Evolutionary conservation across 2,888 invertebrate species (phyloP), one percentile per base, ranked within the genome.

Genomic region (Amphiduros pacificus): DNA sequence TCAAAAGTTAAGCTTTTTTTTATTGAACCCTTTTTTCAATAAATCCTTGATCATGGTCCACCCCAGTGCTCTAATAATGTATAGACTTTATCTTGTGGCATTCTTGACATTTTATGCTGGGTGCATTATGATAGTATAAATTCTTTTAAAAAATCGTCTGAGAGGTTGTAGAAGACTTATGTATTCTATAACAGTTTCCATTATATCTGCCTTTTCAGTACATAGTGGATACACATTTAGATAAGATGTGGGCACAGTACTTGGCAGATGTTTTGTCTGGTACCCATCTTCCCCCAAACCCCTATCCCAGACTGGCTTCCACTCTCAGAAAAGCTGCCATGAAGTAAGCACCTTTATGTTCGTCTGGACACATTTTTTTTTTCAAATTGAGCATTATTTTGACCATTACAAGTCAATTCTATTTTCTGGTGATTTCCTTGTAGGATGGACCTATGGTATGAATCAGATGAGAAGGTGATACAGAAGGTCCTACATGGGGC

Each of bases 381-480:
- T 26, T 20, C 24, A 52, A 9, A 11, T 6, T 52, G 5, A 26
- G 28, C 6, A 52, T 52, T 9, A 22, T 52, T 14, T 9, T 22
- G 28, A 9, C 17, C 14, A 24, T 24, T 5, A 51, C 26, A 9
- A 26, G n/a, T 24, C 17, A n/a, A 4, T 17, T 9, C n/a, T 3
- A 17, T 22, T n/a, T 17, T 11, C 29, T 17, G 27, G 17, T 5
- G 9, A 5, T 24, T 40, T 20, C 24, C 6, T 28, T 48, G 11
- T 63, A 79, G 77, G 53, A 78, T 79, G 79, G 76, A 77, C 60
- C 60, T 79, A 55, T 76, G 72, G 44, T 75, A 69, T 69, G 77
- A 78, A 65, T 70, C 71, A 24, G 65, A 61, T 14, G 53, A 59
- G 9, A 57, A 53, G 29, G 20, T 70, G 22, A 5, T 29, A 14